Base-by-base conservation (phyloP, 1,140 invertebrate genomes). In the Temnothorax curvispinosus region DNA sequence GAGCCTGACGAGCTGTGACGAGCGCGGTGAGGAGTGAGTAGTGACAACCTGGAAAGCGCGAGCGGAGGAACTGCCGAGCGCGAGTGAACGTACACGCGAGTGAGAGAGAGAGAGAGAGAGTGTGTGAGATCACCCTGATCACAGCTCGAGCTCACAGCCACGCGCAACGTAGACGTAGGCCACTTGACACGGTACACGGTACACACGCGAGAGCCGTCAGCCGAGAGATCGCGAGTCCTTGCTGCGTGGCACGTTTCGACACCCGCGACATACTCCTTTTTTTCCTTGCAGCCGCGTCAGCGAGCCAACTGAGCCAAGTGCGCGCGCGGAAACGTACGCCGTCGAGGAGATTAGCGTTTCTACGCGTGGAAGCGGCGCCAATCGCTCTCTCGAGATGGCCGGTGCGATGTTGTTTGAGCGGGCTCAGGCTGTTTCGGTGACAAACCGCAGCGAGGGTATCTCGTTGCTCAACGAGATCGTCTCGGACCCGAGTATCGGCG, bases 351-450 rank as follows among this genome's bases (percentile, higher is more conserved):
- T 86, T 58, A 88, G 27, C 27, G 47, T 54, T 11, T 41, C 21
- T 21, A 52, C 47, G 44, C 65, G 41, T 77, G 27, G 65, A 47
- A 76, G 52, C 5, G 35, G 32, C 64, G 38, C 27, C 7, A 58
- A 62, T 58, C 52, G 69, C 11, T 0, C 27, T 27, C 27, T 47
- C 32, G 82, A 93, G 90, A 98, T 98, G 98, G 98, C 97, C 94
- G 97, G 97, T 96, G 98, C 98, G 92, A 98, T 97, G 97, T 96
- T 98, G 96, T 98, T 98, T 93, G 98, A 98, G 95, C 96, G 97
- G 93, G 96, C 97, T 92, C 97, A 97, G 95, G 96, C 97, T 71
- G 96, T 97, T 77, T 96, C 96, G 85, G 96, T 96, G 87, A 96
- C 96, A 82, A 97, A 97, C 95, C 96, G 96, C 90, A 97, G 97